Base-by-base conservation (phyloP, 2,888 invertebrate species). In the Pyralis farinalis region DNA sequence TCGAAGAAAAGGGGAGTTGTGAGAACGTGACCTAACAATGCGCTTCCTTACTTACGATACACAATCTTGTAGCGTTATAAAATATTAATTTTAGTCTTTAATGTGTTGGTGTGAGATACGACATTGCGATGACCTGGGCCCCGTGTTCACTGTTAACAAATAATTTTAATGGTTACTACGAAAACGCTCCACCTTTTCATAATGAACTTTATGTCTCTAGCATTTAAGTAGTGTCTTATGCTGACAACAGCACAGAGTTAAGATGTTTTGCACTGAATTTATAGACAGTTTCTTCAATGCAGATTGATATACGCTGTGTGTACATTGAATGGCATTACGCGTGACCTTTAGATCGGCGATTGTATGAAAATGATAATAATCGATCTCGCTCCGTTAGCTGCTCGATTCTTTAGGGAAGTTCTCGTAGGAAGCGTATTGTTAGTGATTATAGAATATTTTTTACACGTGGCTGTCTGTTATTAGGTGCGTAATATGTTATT, bases 1-100 rank as follows among this genome's bases (percentile, higher is more conserved):
- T 81, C 80, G 74, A 85, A 86, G 84, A 87, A 87, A 85, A 81
- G 85, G 84, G 85, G 86, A 85, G 85, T 78, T 85, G 87, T 87
- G 87, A 82, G 88, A 87, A 87, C 88, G 88, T 88, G 88, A 85
- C 87, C 88, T 76, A 85, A 88, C 88, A 88, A 88, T 86, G 79
- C 72, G 85, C 87, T 87, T 87, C 87, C 88, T 86, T 83, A 81
- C 86, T 87, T 86, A 83, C 83, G 82, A 80, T 79, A 78, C 75
- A 74, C 71, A 69, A 75, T 75, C 74, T 73, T 58, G 62, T 52
- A 34, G 43, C 31, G 43, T 55, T 54, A 63, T 63, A 67, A 53
- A 16, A 16, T 16, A 16, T 45, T 65, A 51, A 83, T 68, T 80
- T 63, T 83, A 58, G 62, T 58, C 72, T 75, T 73, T 86, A 84